Evolutionary conservation across 2,113 vertebrate genomes (phyloP).

Genomic region (Gavia stellata): DNA sequence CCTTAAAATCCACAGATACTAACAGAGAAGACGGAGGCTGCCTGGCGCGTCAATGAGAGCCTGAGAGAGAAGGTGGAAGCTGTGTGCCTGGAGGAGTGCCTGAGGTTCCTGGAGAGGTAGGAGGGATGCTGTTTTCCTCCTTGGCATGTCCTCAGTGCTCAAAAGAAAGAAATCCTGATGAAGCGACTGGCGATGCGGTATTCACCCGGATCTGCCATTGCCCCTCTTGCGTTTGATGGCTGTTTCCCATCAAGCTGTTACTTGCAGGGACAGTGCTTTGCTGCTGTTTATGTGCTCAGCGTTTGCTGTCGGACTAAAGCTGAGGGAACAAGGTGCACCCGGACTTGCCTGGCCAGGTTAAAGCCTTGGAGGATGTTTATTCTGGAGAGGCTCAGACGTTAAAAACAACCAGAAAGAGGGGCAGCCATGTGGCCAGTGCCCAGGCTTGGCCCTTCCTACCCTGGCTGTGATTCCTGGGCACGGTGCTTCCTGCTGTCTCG

Average conservation of each 20-base stretch:
- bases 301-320: background rate
- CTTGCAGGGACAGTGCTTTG: rapidly evolving
- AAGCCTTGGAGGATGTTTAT: background rate
- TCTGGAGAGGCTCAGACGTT: background rate
- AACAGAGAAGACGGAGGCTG: background rate
- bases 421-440: background rate
- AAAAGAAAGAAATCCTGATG: background rate
- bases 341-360: background rate
- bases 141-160: background rate
- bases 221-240: background rate
- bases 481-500: background rate
- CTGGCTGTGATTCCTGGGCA: background rate
- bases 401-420: background rate
- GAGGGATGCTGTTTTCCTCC: background rate
- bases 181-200: background rate
- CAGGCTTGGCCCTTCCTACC: background rate
- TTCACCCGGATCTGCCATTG: background rate
- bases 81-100: slow-evolving; percentile 8
- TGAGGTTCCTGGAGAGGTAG: slow-evolving; percentile 57
- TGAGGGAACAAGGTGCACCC: background rate
- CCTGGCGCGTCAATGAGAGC: background rate
- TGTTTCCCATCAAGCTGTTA: background rate
- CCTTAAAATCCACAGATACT: slow-evolving; percentile 21
- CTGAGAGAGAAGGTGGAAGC: slow-evolving; percentile 10
- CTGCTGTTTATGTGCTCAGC: background rate